phyloP scores from a whole-genome alignment of 2,113 vertebrate genomes.

The pig (Sus scrofa) region T2T-Sscrofa CM000818.6:102901001-102901500 shows the following conservation, averaged over 20 bases:
- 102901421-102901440: neutral
- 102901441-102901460: neutral
- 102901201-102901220: neutral
- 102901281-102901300: neutral
- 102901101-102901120: constrained; percentile 56
- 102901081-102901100: neutral
- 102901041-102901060: constrained; percentile 53
- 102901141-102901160: neutral
- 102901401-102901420: neutral
- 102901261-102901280: neutral
- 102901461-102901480: neutral
- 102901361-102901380: neutral
- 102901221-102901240: neutral
- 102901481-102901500: neutral
- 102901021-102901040: constrained; percentile 4
- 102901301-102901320: neutral
- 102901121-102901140: neutral
- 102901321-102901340: neutral
- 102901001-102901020: constrained; percentile 61
- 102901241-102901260: constrained; percentile 36
- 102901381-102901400: neutral
- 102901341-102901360: neutral
- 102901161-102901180: neutral
- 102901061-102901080: neutral
- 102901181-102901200: neutral